Percentiles rank a stretch among this genome's conserved stretches.
phyloP scores from a whole-genome alignment of 2,113 vertebrate genomes.

The Spea bombifrons region DNA sequence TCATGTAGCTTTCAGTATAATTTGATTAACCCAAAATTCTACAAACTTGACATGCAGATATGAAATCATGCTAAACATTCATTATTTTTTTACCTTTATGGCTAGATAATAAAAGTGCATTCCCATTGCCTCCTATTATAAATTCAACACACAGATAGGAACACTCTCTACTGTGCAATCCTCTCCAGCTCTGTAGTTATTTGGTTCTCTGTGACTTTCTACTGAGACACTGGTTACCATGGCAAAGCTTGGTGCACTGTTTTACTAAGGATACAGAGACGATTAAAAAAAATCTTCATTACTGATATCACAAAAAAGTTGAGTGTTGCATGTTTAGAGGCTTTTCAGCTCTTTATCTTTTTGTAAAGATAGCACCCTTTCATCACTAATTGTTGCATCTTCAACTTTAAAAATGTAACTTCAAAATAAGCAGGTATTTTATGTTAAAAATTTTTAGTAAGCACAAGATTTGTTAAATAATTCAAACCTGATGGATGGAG shows the following conservation, averaged over 20 bases:
- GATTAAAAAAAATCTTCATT: background rate
- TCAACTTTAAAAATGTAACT: too few species aligned
- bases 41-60: too few species aligned
- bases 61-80: too few species aligned
- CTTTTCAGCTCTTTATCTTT: conserved; percentile 1
- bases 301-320: conserved; percentile 5
- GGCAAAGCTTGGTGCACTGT: conserved; percentile 15
- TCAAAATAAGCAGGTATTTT: too few species aligned
- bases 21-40: too few species aligned
- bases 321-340: background rate
- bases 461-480: too few species aligned
- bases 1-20: too few species aligned
- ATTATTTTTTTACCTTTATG: too few species aligned
- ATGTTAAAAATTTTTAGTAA: too few species aligned
- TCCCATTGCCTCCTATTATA: background rate
- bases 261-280: conserved; percentile 1
- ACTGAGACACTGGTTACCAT: conserved; percentile 15
- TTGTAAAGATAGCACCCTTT: background rate
- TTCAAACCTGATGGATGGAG: too few species aligned
- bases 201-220: conserved; percentile 1
- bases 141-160: background rate
- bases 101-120: too few species aligned
- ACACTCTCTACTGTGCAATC: background rate
- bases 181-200: background rate
- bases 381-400: background rate